Evolutionary conservation across 1,140 invertebrate species (phyloP), one percentile per base, ranked within the genome.

Genomic region (Bombus superbus): DNA sequence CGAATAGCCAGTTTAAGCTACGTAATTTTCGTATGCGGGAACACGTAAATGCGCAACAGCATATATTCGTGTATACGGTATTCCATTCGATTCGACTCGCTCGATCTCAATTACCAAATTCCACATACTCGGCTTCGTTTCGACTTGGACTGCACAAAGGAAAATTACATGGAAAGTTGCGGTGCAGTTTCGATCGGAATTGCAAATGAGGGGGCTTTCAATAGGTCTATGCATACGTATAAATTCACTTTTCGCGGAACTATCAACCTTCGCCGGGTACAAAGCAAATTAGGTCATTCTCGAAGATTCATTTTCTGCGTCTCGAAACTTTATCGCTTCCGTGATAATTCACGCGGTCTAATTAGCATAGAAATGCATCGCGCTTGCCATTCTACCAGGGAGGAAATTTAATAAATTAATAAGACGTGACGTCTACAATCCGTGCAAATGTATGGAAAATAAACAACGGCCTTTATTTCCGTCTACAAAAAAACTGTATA

Each of bases 111-210:
- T 85, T 85, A 85, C 83, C 32, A 47, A 62, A 80, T 85, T 85
- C 76, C 42, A 80, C 83, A 47, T 64, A 80, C 76, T 64, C 83
- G 57, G 68, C 83, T 72, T 85, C 83, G 64, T 85, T 85, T 72
- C 77, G 57, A 62, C 66, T 85, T 64, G 53, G 15, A 42, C 68
- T 40, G 57, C 68, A 85, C 83, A 85, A 85, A 85, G 83, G 76
- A 85, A 85, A 85, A 85, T 85, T 85, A 85, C 77, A 78, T 47
- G 66, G 83, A 85, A 85, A 85, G 77, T 85, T 85, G 83, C 83
- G 53, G 66, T 32, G 42, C 68, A 85, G 83, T 85, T 80, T 80
- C 76, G 68, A 80, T 85, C 66, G 57, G 83, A 80, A 85, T 85
- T 85, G 76, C 83, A 85, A 57, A 85, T 80, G 83, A 85, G 64